Evolutionary conservation across 2,888 invertebrate genomes (phyloP).

Genomic region (Resseliella maxima): DNA sequence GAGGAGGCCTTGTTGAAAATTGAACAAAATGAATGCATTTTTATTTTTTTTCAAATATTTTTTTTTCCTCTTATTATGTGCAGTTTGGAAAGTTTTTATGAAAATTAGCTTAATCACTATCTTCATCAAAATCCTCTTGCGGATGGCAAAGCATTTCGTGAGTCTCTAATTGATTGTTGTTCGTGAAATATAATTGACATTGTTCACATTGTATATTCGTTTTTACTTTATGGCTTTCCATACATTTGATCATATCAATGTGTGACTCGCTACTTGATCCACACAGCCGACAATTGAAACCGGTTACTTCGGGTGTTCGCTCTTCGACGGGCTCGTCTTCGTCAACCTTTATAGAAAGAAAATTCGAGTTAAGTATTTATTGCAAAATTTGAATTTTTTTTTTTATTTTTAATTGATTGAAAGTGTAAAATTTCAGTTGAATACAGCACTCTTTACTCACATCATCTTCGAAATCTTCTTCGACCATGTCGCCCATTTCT

Average conservation of each 20-base stretch:
- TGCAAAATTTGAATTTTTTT: background rate
- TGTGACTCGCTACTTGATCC: conserved; percentile 56
- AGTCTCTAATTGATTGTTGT: conserved; percentile 57
- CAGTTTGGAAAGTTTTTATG: too few relatives aligned
- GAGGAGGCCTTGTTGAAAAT: too few relatives aligned
- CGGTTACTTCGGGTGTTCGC: background rate
- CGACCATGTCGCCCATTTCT: background rate
- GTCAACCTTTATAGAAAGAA: background rate
- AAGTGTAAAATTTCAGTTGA: background rate
- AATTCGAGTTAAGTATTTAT: too few relatives aligned
- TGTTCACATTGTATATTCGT: conserved; percentile 56
- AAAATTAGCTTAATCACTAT: background rate
- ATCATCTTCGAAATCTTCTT: conserved; percentile 16
- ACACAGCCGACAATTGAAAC: conserved; percentile 57
- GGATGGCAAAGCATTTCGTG: conserved; percentile 58
- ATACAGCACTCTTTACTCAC: conserved; percentile 48
- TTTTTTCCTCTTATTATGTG: too few relatives aligned
- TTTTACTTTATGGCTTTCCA: conserved; percentile 57
- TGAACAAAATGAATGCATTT: too few relatives aligned
- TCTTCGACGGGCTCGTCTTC: background rate
- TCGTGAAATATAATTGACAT: conserved; percentile 58
- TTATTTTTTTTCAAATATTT: too few relatives aligned
- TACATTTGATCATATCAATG: conserved; percentile 56
- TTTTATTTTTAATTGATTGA: background rate
- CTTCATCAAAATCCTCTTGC: conserved; percentile 36